Evolutionary conservation across 2,888 invertebrate species (phyloP), one percentile per base, ranked within the genome.

Genomic region (Clostera curtula): DNA sequence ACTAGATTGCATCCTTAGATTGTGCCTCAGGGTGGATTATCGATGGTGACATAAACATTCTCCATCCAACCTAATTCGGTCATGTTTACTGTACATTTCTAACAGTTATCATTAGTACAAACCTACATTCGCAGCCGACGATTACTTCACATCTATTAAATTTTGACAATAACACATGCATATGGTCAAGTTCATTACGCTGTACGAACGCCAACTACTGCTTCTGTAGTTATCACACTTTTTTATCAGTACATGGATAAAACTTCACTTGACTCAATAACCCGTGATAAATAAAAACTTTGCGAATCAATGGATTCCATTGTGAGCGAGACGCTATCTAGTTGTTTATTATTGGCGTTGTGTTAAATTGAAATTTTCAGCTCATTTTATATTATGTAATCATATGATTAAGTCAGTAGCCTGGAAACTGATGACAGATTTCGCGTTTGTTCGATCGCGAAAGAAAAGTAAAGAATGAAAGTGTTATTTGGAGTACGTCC

Each of bases 181-280:
- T 34, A 22, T 19, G 18, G 17, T 25, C 15, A 11, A 33, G 29
- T 31, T 29, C 27, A 16, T 29, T 29, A 12, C 24, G 29, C 32
- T 35, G 19, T 40, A 37, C 42, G 34, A 42, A 34, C 35, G 19
- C n/a, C 27, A 27, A 24, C 29, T 34, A 34, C 43, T 40, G 42
- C 35, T 39, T 31, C 22, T 33, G 25, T 31, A 8, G 36, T 28
- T 49, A 63, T 58, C 60, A 46, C 56, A 36, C 47, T 50, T 31
- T 52, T 49, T 61, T 76, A 79, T 77, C 76, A 48, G 40, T 27
- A 43, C 37, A 33, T 51, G 60, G 57, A 70, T 65, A 65, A 62
- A 60, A 53, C 54, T 38, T 52, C 48, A 59, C 59, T 69, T 79
- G 75, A 82, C 80, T 70, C 67, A 73, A 72, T 75, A 79, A 82